These are phyloP conservation scores for Ametastegia equiseti DNA, from an alignment of 2,888 invertebrate species.

Conservation along the genomic window DNA sequence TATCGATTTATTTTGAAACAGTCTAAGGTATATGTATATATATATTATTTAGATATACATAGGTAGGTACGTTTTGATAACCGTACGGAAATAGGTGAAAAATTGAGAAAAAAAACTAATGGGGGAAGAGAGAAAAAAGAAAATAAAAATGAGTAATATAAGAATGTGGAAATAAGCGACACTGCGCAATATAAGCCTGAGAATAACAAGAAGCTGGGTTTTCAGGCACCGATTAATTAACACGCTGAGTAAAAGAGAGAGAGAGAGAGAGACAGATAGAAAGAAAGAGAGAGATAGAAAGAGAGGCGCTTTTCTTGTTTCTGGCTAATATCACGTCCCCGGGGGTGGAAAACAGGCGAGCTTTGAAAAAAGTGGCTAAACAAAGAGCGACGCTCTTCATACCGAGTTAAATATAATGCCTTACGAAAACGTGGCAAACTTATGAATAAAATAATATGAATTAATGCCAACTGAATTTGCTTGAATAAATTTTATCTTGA, in stretches of 20 bases:
- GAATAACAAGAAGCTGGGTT: not conserved
- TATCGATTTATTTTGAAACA: too few species aligned
- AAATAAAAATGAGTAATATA: too few species aligned
- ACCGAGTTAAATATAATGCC: not conserved
- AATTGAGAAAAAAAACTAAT: not conserved
- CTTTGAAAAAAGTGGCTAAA: not conserved
- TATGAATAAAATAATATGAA: not conserved
- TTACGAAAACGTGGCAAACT: not conserved
- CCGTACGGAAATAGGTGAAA: not conserved
- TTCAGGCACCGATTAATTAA: conserved; percentile 37
- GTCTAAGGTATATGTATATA: too few species aligned
- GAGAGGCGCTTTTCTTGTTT: not conserved
- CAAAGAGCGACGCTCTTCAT: not conserved
- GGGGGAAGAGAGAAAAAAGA: not conserved
- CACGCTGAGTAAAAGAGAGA: not conserved
- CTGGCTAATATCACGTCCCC: conserved; percentile 2
- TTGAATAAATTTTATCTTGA: not conserved
- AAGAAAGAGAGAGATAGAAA: not conserved
- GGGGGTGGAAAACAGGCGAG: not conserved
- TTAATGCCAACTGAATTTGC: not conserved
- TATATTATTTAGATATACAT: too few species aligned
- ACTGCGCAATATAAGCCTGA: not conserved
- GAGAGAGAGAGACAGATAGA: too few species aligned
- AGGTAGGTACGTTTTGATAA: not conserved
- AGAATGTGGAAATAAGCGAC: not conserved